Conservation (phyloP, 2,797 vertebrate genomes). For the Periparus ater region DNA sequence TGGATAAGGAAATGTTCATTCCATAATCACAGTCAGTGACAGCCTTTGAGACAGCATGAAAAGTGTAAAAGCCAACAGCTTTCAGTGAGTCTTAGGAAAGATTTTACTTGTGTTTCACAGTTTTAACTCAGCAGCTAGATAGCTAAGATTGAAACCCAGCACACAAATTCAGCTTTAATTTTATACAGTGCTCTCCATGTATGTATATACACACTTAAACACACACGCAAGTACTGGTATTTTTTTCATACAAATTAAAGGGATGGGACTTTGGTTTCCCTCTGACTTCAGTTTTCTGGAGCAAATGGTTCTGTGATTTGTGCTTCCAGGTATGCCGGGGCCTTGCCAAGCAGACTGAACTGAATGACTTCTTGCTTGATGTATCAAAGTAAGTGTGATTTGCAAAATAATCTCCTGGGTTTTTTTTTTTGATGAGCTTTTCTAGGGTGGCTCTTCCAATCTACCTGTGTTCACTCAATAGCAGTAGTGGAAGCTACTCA, state of each 20-base stretch:
- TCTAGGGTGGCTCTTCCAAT: background rate
- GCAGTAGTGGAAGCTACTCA: background rate
- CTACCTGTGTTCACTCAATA: background rate
- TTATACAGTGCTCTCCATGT: background rate
- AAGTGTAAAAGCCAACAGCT: background rate
- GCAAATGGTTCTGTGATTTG: background rate
- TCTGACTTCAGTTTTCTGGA: background rate
- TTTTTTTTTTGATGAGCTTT: background rate
- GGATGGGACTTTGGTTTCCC: background rate
- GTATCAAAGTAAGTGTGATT: slow-evolving; percentile 94
- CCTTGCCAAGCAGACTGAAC: slow-evolving; percentile 97
- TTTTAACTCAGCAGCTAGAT: background rate
- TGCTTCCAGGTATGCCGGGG: slow-evolving; percentile 90
- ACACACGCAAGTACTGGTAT: background rate
- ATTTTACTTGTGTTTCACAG: background rate
- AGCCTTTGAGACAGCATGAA: background rate
- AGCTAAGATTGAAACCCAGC: background rate
- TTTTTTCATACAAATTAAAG: background rate
- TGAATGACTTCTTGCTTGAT: slow-evolving; percentile 98
- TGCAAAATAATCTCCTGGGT: background rate
- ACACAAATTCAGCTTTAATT: background rate
- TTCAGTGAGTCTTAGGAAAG: background rate
- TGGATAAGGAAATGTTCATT: background rate
- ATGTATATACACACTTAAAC: accelerated
- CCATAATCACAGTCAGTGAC: background rate